Conservation (phyloP, 2,888 invertebrate species). For the Pollenia angustigena region DNA sequence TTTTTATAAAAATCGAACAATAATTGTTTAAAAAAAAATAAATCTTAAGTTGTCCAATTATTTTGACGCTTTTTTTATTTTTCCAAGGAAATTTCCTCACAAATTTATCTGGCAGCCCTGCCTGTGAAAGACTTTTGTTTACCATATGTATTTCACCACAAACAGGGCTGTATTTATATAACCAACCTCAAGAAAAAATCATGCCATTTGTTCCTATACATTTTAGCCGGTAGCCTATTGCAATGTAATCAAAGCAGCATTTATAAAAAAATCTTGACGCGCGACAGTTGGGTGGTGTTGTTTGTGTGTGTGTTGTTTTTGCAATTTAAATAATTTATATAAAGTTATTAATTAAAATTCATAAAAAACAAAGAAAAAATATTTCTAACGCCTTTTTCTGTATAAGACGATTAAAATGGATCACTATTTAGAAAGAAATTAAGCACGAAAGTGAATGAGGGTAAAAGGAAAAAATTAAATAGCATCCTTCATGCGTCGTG, state of each 20-base stretch:
- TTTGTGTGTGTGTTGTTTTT: constrained; percentile 43
- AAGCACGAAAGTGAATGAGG: background rate
- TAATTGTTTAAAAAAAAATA: no score
- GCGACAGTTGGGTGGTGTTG: constrained; percentile 42
- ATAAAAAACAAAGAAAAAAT: background rate
- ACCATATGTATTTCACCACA: background rate
- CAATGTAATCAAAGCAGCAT: constrained; percentile 20
- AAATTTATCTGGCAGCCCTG: no score
- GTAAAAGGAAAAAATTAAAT: background rate
- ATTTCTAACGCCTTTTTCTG: background rate
- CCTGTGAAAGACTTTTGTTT: no score
- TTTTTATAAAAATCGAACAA: no score
- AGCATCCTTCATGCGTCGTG: constrained; percentile 58
- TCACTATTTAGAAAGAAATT: background rate
- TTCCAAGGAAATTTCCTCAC: no score
- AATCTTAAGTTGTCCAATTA: no score
- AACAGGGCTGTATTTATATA: background rate
- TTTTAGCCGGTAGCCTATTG: constrained; percentile 47
- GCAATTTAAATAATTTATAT: constrained; percentile 32
- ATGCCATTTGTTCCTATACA: constrained; percentile 22
- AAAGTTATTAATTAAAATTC: constrained; percentile 2
- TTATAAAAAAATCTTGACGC: constrained; percentile 57
- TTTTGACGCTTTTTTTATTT: no score
- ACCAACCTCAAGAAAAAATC: background rate
- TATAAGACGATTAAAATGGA: background rate